phyloP scores from a whole-genome alignment of 1,140 invertebrate genomes.

The Procambarus clarkii region DNA sequence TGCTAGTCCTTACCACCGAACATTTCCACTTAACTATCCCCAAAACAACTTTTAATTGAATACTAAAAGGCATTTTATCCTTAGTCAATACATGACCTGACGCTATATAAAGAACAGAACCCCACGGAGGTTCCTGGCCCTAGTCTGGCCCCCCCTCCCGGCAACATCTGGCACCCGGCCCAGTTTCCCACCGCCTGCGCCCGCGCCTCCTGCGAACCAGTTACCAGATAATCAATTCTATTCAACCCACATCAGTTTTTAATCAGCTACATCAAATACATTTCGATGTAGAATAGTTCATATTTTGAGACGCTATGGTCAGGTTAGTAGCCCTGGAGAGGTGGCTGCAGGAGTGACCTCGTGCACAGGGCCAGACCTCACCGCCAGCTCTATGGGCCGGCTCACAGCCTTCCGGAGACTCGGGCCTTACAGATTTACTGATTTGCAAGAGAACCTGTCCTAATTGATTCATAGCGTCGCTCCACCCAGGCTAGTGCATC shows the following conservation, averaged over 20 bases:
- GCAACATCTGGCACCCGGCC: constrained; percentile 20
- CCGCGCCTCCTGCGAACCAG: constrained; percentile 17
- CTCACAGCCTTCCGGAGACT: neutral
- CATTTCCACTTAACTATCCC: too few relatives aligned
- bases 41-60: too few relatives aligned
- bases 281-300: constrained; percentile 30
- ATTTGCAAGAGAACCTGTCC: constrained; percentile 39
- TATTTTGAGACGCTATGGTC: neutral
- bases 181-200: neutral
- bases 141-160: neutral
- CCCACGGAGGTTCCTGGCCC: neutral
- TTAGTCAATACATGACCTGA: neutral
- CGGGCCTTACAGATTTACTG: constrained; percentile 23
- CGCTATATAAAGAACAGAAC: neutral
- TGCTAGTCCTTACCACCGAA: too few relatives aligned
- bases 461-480: constrained; percentile 41
- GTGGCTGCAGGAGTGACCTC: neutral
- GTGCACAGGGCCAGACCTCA: neutral
- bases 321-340: neutral
- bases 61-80: neutral
- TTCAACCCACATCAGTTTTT: constrained; percentile 58
- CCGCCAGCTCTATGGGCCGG: neutral
- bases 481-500: neutral
- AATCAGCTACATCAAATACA: constrained; percentile 47
- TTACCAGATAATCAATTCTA: constrained; percentile 64